These are phyloP conservation scores for Limnephilus lunatus DNA, from an alignment of 2,888 invertebrate genomes.

Conservation along the genomic window DNA sequence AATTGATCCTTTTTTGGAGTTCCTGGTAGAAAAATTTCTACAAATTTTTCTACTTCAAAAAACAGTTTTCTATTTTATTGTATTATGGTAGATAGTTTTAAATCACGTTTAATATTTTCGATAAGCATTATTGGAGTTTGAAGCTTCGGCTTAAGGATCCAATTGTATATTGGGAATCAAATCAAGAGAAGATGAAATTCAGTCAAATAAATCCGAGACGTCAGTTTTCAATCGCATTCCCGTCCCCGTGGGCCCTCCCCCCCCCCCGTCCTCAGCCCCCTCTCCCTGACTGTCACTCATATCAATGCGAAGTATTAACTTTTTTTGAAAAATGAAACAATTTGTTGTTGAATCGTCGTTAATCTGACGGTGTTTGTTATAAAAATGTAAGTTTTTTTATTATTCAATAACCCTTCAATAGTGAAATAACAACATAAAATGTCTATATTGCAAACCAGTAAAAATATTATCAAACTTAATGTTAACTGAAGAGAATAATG, in stretches of 20 bases:
- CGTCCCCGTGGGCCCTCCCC: not conserved
- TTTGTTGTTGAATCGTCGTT: not conserved
- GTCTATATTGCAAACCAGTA: too few relatives aligned
- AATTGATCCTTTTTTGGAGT: too few relatives aligned
- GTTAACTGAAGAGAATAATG: too few relatives aligned
- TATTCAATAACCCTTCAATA: too few relatives aligned
- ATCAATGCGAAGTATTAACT: not conserved
- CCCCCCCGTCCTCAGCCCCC: not conserved
- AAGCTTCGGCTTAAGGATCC: not conserved
- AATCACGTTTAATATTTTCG: not conserved
- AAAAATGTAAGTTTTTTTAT: too few relatives aligned
- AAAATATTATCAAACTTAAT: too few relatives aligned
- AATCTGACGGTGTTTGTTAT: too few relatives aligned
- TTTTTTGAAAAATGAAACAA: not conserved
- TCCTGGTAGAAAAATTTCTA: too few relatives aligned
- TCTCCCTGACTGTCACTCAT: not conserved
- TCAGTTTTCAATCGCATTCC: conserved; percentile 38
- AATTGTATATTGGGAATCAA: not conserved
- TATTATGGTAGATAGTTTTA: not conserved
- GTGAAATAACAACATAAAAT: too few relatives aligned
- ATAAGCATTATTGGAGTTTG: not conserved
- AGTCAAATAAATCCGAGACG: conserved; percentile 45
- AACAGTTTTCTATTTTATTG: too few relatives aligned
- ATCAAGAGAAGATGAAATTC: conserved; percentile 31
- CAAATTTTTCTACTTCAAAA: too few relatives aligned